Conservation (phyloP, 2,113 vertebrate species). For the Australoheros scitulus region DNA sequence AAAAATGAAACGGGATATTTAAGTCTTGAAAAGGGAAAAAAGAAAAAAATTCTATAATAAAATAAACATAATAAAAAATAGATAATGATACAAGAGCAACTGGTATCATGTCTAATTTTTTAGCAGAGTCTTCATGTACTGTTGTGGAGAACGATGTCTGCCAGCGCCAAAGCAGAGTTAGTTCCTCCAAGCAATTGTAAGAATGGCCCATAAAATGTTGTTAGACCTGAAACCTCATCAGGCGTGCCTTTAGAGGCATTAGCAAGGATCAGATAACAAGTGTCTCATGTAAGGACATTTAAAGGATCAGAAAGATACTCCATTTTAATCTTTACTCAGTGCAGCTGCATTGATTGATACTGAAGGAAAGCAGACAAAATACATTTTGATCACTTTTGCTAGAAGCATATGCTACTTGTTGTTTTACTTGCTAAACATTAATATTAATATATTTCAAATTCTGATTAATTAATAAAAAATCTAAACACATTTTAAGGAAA, state of each 20-base stretch:
- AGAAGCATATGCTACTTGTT: neutral
- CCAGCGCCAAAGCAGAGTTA: conserved; percentile 33
- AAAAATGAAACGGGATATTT: too few relatives aligned
- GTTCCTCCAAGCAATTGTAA: conserved; percentile 38
- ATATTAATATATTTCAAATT: neutral
- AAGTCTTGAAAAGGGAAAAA: neutral
- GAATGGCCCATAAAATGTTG: conserved; percentile 5
- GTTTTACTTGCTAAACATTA: neutral
- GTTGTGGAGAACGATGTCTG: too few relatives aligned
- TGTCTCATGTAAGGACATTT: neutral
- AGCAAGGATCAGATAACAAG: neutral
- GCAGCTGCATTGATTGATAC: neutral
- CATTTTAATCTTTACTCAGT: neutral
- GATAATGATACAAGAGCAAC: too few relatives aligned
- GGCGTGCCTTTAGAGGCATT: neutral
- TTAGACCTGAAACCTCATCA: conserved; percentile 20
- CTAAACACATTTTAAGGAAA: neutral
- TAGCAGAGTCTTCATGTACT: too few relatives aligned
- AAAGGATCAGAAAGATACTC: neutral
- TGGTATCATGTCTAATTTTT: too few relatives aligned
- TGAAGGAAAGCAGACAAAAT: neutral
- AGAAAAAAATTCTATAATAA: too few relatives aligned
- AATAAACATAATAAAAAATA: too few relatives aligned
- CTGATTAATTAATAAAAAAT: neutral
- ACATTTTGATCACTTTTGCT: neutral